Percentiles rank a stretch among this genome's conserved stretches.
These are phyloP conservation scores for Hypsibius dujardini DNA, from an alignment of 1,140 invertebrate genomes.

Conservation along the genomic window DNA sequence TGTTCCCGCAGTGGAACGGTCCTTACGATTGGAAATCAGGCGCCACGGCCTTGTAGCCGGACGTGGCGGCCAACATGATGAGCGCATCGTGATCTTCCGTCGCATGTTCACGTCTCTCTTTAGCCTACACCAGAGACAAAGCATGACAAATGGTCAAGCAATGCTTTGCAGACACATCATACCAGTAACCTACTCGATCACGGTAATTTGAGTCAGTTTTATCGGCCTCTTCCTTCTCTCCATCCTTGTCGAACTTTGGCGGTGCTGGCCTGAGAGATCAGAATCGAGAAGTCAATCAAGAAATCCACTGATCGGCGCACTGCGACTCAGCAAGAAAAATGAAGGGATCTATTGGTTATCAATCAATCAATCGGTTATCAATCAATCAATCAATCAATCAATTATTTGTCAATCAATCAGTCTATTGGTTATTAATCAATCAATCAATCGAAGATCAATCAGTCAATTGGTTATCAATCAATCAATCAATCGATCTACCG, in stretches of 20 bases:
- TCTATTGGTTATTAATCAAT: no score
- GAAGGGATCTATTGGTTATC: no score
- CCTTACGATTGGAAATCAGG: constrained; percentile 74
- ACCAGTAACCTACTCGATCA: constrained; percentile 42
- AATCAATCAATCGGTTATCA: no score
- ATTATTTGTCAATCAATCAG: no score
- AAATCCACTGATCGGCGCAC: no score
- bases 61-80: constrained; percentile 64
- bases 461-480: no score
- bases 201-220: constrained; percentile 33
- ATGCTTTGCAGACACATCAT: not conserved
- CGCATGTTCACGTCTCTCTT: constrained; percentile 72
- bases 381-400: no score
- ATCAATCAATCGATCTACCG: no score
- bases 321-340: no score
- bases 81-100: constrained; percentile 58
- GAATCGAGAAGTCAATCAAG: not conserved
- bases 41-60: constrained; percentile 81
- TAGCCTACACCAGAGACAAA: constrained; percentile 39
- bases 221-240: not conserved
- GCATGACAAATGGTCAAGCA: not conserved
- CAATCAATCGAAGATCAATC: no score
- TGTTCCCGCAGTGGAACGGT: constrained; percentile 25
- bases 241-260: not conserved
- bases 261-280: constrained; percentile 3